Evolutionary conservation across 2,113 vertebrate genomes (phyloP), one percentile per base, ranked within the genome.

Genomic region (Lagopus muta): DNA sequence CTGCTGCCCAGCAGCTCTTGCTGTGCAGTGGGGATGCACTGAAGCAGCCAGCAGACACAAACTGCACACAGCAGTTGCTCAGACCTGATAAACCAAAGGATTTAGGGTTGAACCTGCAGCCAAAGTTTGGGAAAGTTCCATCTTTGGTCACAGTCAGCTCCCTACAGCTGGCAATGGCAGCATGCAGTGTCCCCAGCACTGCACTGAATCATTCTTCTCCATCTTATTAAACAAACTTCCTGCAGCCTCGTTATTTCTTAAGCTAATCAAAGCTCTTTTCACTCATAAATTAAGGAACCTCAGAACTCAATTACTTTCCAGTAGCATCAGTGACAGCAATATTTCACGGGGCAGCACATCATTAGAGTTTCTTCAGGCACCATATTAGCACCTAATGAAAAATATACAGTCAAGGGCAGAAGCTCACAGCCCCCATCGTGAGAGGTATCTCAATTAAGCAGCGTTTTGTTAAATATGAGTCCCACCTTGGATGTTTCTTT

Each of bases 261-360:
- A 69, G 62, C 75, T 77, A 83, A 93, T 55, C 61, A 73, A 50
- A 67, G 64, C 61, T 90, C 89, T 47, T 66, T 60, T 91, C 48
- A 25, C 65, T 66, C 55, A 85, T 77, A 62, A 90, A 81, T 94
- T 72, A 77, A 94, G 79, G 47, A 80, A 58, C 17, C 42, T 69
- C 88, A 47, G n/a, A 45, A 84, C 73, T 76, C 71, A 88, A 78
- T 70, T 93, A 81, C 52, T 64, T 60, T 54, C 64, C 91, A 86
- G 60, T 19, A 81, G 42, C 57, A 34, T 21, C 42, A 50, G 77
- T 36, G 64, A 76, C 67, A 87, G 86, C 9, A 13, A 5, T 50
- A 78, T 40, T 75, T 84, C 79, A 48, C 47, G 10, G 7, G 55
- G 48, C 64, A 80, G 19, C 20, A 42, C 52, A 19, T 77, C 65